Conservation (phyloP, 2,797 vertebrate species). For the Pelochelys cantorii region DNA sequence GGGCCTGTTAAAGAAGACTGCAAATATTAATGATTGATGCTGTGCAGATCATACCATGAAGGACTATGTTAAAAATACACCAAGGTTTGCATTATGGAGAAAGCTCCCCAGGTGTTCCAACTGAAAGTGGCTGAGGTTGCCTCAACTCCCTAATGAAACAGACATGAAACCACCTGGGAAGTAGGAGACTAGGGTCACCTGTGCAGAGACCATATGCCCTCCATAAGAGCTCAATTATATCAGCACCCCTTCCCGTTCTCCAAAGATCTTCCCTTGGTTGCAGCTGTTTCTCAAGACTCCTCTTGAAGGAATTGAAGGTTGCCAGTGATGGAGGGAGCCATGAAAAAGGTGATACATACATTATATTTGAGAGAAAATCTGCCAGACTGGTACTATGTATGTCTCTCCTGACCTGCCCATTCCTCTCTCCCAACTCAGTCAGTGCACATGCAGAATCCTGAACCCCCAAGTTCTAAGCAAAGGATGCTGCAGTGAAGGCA, state of each 20-base stretch:
- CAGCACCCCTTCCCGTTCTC: not conserved
- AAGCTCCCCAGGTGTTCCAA: not conserved
- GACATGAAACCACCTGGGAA: not conserved
- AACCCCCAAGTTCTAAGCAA: not conserved
- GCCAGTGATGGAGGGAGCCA: not conserved
- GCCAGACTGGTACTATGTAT: not conserved
- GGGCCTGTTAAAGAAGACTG: not conserved
- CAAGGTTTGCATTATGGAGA: not conserved
- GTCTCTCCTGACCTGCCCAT: not conserved
- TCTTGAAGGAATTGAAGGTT: not conserved
- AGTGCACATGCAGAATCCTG: not conserved
- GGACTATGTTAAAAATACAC: not conserved
- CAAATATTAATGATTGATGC: not conserved
- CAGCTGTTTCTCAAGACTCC: not conserved
- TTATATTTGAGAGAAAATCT: not conserved
- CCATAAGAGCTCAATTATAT: not conserved
- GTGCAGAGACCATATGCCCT: not conserved
- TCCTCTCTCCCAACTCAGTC: fast-evolving
- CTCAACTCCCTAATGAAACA: not conserved
- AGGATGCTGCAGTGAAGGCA: not conserved
- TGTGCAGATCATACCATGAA: not conserved
- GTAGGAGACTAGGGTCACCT: fast-evolving
- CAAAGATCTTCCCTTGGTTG: not conserved
- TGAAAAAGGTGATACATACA: not conserved
- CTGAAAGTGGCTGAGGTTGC: not conserved